These are phyloP conservation scores for Melanophora roralis DNA, from an alignment of 2,888 invertebrate genomes.

Conservation along the genomic window DNA sequence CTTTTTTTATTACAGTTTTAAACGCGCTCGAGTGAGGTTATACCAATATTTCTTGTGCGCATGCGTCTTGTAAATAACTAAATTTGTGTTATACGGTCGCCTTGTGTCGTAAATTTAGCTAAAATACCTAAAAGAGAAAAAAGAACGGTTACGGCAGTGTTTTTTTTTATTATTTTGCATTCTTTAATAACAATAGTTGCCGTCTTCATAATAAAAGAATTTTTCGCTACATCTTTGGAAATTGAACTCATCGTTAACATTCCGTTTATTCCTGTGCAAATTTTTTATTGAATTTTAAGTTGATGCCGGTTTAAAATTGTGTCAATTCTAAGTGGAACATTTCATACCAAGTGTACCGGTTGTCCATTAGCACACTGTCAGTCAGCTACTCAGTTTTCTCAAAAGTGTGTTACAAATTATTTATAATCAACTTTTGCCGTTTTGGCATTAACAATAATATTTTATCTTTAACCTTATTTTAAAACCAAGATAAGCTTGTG, in stretches of 20 bases:
- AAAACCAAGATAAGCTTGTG: conserved; percentile 9
- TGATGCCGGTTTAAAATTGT: conserved; percentile 60
- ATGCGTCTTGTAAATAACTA: conserved; percentile 9
- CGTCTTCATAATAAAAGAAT: not conserved
- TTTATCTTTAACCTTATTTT: not conserved
- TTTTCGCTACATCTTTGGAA: not conserved
- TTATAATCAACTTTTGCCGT: conserved; percentile 32
- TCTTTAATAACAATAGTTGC: not conserved
- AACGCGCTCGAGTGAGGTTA: conserved; percentile 58
- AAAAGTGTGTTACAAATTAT: conserved; percentile 60
- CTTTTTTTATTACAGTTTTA: conserved; percentile 60
- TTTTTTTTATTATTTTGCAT: not conserved
- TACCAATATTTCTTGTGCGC: conserved; percentile 42
- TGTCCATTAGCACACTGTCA: conserved; percentile 34
- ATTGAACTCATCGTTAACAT: conserved; percentile 1
- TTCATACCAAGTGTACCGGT: conserved; percentile 47
- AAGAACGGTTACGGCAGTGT: not conserved
- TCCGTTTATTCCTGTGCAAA: conserved; percentile 45
- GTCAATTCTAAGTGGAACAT: conserved; percentile 62
- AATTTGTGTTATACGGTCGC: too few species aligned
- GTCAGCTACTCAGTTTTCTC: not conserved
- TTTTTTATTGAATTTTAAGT: not conserved
- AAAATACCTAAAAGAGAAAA: not conserved
- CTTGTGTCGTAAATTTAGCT: not conserved
- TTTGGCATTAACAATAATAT: not conserved